phyloP scores from a whole-genome alignment of 2,888 invertebrate genomes.

The Heliconius ismenius region DNA sequence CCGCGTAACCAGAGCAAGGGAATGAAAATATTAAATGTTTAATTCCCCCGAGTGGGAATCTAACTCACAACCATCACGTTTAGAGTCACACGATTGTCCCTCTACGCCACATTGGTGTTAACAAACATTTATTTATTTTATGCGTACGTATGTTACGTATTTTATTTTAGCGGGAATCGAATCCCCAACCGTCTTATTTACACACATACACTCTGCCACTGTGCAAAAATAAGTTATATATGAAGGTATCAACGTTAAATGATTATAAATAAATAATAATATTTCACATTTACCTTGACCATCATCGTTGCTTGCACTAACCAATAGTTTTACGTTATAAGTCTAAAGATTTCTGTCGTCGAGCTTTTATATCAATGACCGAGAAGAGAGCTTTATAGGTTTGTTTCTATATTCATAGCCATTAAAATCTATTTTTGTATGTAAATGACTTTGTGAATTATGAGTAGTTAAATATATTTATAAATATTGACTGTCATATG shows the following conservation, averaged over 20 bases:
- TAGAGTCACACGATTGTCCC: too few species aligned
- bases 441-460: not conserved
- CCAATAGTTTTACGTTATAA: constrained; percentile 13
- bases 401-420: not conserved
- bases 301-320: constrained; percentile 38
- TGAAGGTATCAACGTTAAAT: not conserved
- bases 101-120: too few species aligned
- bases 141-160: too few species aligned
- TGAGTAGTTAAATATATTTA: not conserved
- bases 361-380: constrained; percentile 31
- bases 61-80: too few species aligned
- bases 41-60: too few species aligned
- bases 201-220: not conserved
- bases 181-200: too few species aligned
- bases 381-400: not conserved
- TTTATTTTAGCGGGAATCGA: too few species aligned
- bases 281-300: constrained; percentile 40
- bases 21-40: too few species aligned
- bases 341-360: not conserved
- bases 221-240: not conserved
- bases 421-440: constrained; percentile 6
- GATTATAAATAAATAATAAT: not conserved
- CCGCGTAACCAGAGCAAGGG: too few species aligned
- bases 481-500: not conserved
- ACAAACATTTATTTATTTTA: too few species aligned